These are phyloP conservation scores for Xenotilapia flavipinnis DNA, from an alignment of 2,113 vertebrate species.

Conservation along the genomic window DNA sequence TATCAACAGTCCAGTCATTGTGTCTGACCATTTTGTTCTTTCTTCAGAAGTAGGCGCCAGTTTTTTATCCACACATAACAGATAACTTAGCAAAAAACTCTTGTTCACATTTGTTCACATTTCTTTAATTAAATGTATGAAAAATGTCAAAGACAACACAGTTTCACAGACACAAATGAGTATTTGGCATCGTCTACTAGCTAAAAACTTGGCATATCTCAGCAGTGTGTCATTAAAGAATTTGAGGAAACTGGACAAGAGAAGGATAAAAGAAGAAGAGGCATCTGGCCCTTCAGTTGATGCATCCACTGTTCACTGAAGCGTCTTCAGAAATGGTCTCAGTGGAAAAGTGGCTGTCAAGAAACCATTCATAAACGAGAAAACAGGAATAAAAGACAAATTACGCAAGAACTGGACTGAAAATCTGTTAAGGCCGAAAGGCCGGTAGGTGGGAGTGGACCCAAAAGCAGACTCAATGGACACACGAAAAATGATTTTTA, in stretches of 20 bases:
- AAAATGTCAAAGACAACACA: not conserved
- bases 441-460: not conserved
- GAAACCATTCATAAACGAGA: not conserved
- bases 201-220: not conserved
- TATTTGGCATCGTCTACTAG: not conserved
- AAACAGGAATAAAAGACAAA: not conserved
- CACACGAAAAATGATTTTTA: not conserved
- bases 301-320: not conserved
- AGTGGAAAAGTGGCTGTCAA: not conserved
- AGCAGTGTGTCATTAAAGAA: not conserved
- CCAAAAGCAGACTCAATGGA: not conserved
- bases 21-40: not conserved
- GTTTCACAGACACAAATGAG: not conserved
- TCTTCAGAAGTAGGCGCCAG: not conserved
- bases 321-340: not conserved
- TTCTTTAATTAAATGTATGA: not conserved
- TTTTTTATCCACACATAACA: not conserved
- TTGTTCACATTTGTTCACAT: not conserved
- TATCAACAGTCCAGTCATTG: not conserved
- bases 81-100: rapidly evolving
- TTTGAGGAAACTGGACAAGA: not conserved
- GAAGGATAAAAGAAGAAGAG: not conserved
- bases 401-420: not conserved
- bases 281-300: not conserved
- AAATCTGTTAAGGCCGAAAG: not conserved